Base-by-base conservation (phyloP, 1,140 invertebrate species). In the Neomicropteryx cornuta region DNA sequence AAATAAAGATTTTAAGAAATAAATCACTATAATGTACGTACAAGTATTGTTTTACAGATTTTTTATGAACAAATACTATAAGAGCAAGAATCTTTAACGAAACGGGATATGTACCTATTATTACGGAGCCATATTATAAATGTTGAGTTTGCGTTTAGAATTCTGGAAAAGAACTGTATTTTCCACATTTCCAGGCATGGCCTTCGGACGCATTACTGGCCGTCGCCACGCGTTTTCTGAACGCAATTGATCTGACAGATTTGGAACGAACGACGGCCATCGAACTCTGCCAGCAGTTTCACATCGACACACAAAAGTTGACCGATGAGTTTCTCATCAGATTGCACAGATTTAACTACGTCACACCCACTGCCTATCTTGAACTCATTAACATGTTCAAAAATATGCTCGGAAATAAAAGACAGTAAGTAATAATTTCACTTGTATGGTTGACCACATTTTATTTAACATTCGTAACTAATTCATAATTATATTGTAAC, bases 351-450 rank as follows among this genome's bases (percentile, higher is more conserved):
- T 73, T 82, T 44, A 92, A 86, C 50, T 96, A 96, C 57, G 88
- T 97, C 0, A 96, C 93, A 0, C 91, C 92, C 0, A 94, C 90
- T 0, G 94, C 90, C 0, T 97, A 95, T 58, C 62, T 97, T 28
- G 90, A 95, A 55, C 72, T 96, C 52, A 92, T 97, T 40, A 81
- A 79, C 46, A 88, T 87, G 1, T 96, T 95, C 49, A 94, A 93
- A 52, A 71, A 74, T n/a, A 66, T 96, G 13, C 60, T 96, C 1
- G 61, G 60, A 1, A 76, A 75, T 33, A 93, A 93, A 59, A 68
- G 88, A 60, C 65, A 65, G 81, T 82, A 70, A 70, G 70, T 65
- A 36, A 20, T 23, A 29, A 8, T 13, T 36, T 13, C 5, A 2
- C 22, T 18, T 17, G 5, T 43, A n/a, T n/a, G 8, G 13, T 6